Base-by-base conservation (phyloP, 2,113 vertebrate species). In the Sturnus vulgaris region DNA sequence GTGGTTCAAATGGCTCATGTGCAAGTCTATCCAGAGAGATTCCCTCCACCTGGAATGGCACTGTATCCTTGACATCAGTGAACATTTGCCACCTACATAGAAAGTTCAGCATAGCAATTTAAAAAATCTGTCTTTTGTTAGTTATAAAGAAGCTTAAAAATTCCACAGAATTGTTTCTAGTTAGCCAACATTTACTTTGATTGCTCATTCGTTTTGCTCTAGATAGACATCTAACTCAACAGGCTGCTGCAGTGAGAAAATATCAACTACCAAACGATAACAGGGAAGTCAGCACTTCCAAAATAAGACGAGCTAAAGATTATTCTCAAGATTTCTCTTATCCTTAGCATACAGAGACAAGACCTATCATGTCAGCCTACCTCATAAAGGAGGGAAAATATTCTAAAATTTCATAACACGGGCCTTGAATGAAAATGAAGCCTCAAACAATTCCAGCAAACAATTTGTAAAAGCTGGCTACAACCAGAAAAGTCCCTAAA, bases 21-120 rank as follows among this genome's bases (percentile, higher is more conserved):
- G 24, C 52, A 88, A 81, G 16, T 27, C 60, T 60, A 22, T 40
- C 27, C 71, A 75, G 56, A 88, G 66, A 84, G 18, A 75, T 19
- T 47, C 69, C 77, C 46, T 46, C 31, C 40, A 69, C 17, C 56
- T 69, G n/a, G 35, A 92, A 49, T 9, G 1, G 20, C 5, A 59
- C 25, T 2, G 5, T 44, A 44, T n/a, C 31, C 44, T 16, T n/a
- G 76, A 56, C 27, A 56, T 39, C 49, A 33, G 18, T 0, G 0
- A 68, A 68, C 11, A 50, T 40, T 72, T 65, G 52, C 15, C 18
- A 44, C 5, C 68, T 57, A 46, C 13, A 31, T 11, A 5, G 11
- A 27, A 77, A 65, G 24, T 61, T 86, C 60, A 46, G 19, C 25
- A 71, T 8, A 46, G 20, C 3, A 12, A 57, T 20, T 31, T 31